Evolutionary conservation across 2,797 vertebrate species (phyloP).

Genomic region (Pipistrellus nathusii): DNA sequence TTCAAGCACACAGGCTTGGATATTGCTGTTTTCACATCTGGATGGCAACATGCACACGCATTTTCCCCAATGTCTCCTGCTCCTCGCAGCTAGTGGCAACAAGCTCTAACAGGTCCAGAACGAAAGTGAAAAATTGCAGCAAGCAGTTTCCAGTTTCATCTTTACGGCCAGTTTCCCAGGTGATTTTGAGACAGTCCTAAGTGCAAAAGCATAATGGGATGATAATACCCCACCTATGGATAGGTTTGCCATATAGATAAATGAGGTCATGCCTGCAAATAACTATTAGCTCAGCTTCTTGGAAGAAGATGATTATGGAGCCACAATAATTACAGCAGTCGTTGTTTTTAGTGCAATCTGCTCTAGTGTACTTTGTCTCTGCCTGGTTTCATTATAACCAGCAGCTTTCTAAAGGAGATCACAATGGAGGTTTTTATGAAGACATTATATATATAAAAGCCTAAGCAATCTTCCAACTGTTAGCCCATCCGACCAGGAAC

Average conservation of each 20-base stretch:
- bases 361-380: background rate
- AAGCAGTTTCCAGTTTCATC: background rate
- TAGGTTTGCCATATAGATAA: background rate
- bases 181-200: constrained; percentile 42
- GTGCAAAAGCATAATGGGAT: background rate
- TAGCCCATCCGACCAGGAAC: too few relatives aligned
- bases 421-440: background rate
- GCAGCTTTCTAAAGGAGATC: background rate
- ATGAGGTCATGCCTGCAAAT: constrained; percentile 43
- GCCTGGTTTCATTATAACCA: constrained; percentile 8
- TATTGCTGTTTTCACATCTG: background rate
- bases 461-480: fast-evolving
- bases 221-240: background rate
- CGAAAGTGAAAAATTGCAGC: constrained; percentile 17
- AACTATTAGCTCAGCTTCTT: background rate
- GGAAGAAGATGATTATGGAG: background rate
- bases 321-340: background rate
- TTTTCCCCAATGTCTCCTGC: background rate
- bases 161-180: background rate
- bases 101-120: constrained; percentile 7
- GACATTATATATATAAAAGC: too few relatives aligned
- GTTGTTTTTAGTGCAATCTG: background rate
- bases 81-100: background rate
- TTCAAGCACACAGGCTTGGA: background rate
- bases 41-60: background rate